Base-by-base conservation (phyloP, 2,888 invertebrate species). In the Bugulina stolonifera region DNA sequence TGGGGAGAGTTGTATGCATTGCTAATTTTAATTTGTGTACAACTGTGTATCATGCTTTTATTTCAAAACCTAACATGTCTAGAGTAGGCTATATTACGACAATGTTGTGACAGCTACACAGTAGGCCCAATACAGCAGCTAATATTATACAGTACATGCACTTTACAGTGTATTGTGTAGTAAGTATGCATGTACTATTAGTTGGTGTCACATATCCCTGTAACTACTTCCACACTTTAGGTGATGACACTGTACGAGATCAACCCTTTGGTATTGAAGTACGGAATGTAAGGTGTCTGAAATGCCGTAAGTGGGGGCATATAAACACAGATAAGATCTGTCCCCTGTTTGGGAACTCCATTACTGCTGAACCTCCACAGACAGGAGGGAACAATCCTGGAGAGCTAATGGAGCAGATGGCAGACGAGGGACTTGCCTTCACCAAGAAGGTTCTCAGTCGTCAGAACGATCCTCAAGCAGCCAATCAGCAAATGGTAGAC, bases 301-400 rank as follows among this genome's bases (percentile, higher is more conserved):
- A 98, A 84, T 99, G 99, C 81, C 94, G 97, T 83, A 96, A 96
- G 83, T 99, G 98, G 98, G 99, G 99, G 10, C 99, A 99, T 82
- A 92, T 97, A 72, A 96, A 96, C 84, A 97, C 88, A 25, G 85
- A 86, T 73, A 96, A 96, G 83, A 97, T 99, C 86, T 99, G 99
- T 85, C 93, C 95, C 2, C 89, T 99, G 87, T 99, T 86, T 77
- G 79, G 80, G 3, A 79, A 79, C 73, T 80, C 81, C 74, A 74
- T 83, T 25, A 82, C 83, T 5, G 81, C 82, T 43, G 84, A 84
- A 72, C 83, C 84, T 23, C 79, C 80, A 52, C 77, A 80, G 73
- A 81, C 76, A 81, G 81, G 81, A 23, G 77, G 78, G 55, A 77
- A 77, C 55, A 90, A 90, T 81, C 89, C 91, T 71, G 87, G 89